Evolutionary conservation across 2,113 vertebrate genomes (phyloP), one percentile per base, ranked within the genome.

Genomic region (Megalops atlanticus): DNA sequence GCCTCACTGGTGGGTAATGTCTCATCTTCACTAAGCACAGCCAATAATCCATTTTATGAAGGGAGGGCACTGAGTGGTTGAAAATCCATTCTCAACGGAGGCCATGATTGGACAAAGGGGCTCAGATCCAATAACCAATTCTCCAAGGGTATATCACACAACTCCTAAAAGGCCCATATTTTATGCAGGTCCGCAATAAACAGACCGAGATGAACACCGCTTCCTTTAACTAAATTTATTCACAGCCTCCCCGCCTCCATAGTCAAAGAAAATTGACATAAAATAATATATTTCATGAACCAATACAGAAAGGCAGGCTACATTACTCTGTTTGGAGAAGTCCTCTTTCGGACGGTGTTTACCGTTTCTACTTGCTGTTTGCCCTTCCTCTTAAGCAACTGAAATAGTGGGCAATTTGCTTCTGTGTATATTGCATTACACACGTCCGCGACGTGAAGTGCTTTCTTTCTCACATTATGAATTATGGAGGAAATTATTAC

Each of bases 71-170:
- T 38, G 16, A 71, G 69, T n/a, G 36, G 12, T 71, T 21, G 36
- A 36, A 71, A 71, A 71, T 71, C 69, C 69, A 71, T 71, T 71
- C 69, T 71, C 69, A 38, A 71, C 36, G 69, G 69, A 71, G 69
- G 27, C 35, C 69, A 71, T 12, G 69, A 71, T 38, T 71, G 69
- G 33, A 71, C 69, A 38, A 71, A 71, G 18, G 36, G 33, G 35
- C 33, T 27, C 10, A 38, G 36, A 36, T 38, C 36, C 11, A 36
- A 71, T 18, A 71, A 71, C 36, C 69, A 71, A 71, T 71, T 38
- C 33, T 64, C 58, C 24, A 11, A 64, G 58, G 27, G 58, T 64
- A 24, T 64, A 64, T 64, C 58, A 31, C 58, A 11, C 24, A 11
- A 64, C n/a, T 31, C 31, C 58, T 58, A 4, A 21, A 54, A n/a